These are phyloP conservation scores for Drosophila aldrichi DNA, from an alignment of 2,888 invertebrate genomes.

Conservation along the genomic window DNA sequence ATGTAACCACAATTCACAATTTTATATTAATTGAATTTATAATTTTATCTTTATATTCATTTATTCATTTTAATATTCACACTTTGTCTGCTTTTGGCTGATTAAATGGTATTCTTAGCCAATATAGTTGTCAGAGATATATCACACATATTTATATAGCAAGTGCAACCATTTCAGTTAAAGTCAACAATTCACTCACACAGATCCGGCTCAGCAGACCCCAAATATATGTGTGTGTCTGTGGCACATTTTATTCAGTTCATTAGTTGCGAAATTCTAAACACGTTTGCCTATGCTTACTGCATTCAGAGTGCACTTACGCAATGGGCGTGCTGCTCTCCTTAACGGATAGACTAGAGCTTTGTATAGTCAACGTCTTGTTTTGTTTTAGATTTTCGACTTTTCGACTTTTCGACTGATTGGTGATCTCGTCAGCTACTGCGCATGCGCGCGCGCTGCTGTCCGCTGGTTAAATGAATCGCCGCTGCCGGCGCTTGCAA, in stretches of 20 bases:
- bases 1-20: not conserved
- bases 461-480: conserved; percentile 65
- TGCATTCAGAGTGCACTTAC: conserved; percentile 71
- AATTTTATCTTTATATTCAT: too few species aligned
- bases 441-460: conserved; percentile 74
- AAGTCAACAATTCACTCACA: conserved; percentile 23
- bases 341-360: conserved; percentile 25
- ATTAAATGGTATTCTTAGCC: not conserved
- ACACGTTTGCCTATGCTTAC: conserved; percentile 60
- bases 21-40: too few species aligned
- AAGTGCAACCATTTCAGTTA: conserved; percentile 3
- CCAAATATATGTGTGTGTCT: conserved; percentile 9
- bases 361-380: not conserved
- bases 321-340: conserved; percentile 43
- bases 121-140: conserved; percentile 11
- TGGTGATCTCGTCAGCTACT: conserved; percentile 27
- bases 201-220: conserved; percentile 21
- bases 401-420: not conserved
- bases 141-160: conserved; percentile 3
- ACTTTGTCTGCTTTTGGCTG: not conserved
- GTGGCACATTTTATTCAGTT: conserved; percentile 3
- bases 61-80: not conserved
- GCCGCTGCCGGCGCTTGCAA: conserved; percentile 42
- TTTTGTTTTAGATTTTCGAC: not conserved
- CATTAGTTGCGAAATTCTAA: conserved; percentile 66